Base-by-base conservation (phyloP, 2,888 invertebrate genomes). In the Apodemia mormo region DNA sequence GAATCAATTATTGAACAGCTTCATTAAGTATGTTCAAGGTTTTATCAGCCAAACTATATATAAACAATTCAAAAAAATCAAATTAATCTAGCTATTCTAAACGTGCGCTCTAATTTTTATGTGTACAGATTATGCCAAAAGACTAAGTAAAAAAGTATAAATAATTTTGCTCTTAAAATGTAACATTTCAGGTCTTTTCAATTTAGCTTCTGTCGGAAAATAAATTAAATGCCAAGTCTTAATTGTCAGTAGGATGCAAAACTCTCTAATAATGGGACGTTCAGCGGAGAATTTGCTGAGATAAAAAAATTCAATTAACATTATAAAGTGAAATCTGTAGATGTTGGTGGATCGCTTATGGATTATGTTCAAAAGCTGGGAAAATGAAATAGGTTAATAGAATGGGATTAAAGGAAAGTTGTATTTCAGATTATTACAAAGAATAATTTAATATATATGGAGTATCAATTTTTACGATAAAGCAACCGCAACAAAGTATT, bases 251-350 rank as follows among this genome's bases (percentile, higher is more conserved):
- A 76, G 75, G 77, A 75, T 77, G 76, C 72, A 77, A 77, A 78
- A 72, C 74, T 54, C 77, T 76, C 76, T 78, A 75, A 76, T 79
- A 79, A 79, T 77, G 76, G 76, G 69, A 71, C 70, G 73, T 76
- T 73, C 71, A 68, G 70, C 73, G 68, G 71, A 74, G 70, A 77
- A 77, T 78, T 79, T 74, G 76, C 76, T 72, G 75, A 75, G 79
- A 80, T 79, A 80, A 80, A 81, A 80, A 80, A 78, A 72, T 76
- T 77, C 79, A 80, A 79, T 80, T 80, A 81, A 78, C 77, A 79
- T 79, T 78, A 77, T 71, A 75, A 73, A 76, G 75, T 77, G 73
- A 76, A 76, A 78, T 77, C 73, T 68, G 72, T 74, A 72, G 52
- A 52, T 22, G 43, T 22, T 58, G 56, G 10, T 61, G 33, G 61